Percentiles rank a stretch among this genome's conserved stretches.
These are phyloP conservation scores for Corticium candelabrum DNA, from an alignment of 37 sponge, comb jelly and placozoan species.

Conservation along the genomic window DNA sequence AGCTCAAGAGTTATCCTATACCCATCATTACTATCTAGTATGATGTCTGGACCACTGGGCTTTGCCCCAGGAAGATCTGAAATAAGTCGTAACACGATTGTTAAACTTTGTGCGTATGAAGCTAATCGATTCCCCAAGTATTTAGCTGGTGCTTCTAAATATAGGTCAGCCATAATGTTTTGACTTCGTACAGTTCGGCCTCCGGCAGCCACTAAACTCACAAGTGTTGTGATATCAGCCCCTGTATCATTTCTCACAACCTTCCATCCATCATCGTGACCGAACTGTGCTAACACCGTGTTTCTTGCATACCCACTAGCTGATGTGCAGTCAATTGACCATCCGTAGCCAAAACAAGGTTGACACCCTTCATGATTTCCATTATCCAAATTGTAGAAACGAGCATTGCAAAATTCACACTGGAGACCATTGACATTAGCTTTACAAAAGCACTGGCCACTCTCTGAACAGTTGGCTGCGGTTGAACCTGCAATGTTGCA, in stretches of 20 bases:
- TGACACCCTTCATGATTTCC: conserved; percentile 27
- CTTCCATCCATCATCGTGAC: not conserved
- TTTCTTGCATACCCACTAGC: not conserved
- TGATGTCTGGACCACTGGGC: not conserved
- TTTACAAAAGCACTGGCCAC: not conserved
- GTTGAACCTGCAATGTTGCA: not conserved
- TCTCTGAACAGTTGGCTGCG: not conserved
- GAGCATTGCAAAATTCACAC: not conserved
- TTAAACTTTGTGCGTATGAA: not conserved
- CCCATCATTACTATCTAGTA: not conserved
- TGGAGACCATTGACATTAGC: not conserved
- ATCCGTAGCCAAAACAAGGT: conserved; percentile 28
- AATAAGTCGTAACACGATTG: not conserved
- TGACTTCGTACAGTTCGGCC: not conserved
- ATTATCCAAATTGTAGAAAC: not conserved
- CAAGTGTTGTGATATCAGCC: not conserved
- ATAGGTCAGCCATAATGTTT: not conserved
- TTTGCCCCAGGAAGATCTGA: not conserved
- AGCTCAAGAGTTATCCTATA: not conserved
- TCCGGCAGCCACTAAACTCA: not conserved
- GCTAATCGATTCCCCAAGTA: not conserved
- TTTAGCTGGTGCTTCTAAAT: not conserved
- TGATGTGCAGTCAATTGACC: conserved; percentile 9
- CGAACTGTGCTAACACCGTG: not conserved
- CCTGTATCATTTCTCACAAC: not conserved